Evolutionary conservation across 2,797 vertebrate species (phyloP), one percentile per base, ranked within the genome.

Genomic region (Hylomyscus alleni): DNA sequence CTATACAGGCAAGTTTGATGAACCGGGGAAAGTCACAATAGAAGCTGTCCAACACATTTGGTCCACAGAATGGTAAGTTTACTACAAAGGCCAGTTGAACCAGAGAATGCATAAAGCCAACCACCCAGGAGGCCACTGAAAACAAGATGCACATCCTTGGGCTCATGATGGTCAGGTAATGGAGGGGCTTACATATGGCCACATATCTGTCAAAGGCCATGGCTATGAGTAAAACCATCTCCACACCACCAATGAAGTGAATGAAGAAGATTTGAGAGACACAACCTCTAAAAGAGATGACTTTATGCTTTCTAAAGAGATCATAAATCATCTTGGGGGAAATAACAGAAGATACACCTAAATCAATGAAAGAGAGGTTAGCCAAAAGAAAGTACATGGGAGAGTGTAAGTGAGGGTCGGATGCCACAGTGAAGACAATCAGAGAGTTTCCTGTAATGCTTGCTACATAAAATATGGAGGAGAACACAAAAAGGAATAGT

Each of bases 181-280:
- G 94, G 2, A 97, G 91, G 40, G 97, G 97, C 20, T 97, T 94
- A 78, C 96, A 97, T 60, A 97, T 95, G 67, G 95, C 97, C 11
- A 93, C 26, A 84, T 96, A 97, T 62, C 95, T 92, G 65, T 98
- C 97, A 83, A 96, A 97, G 19, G 92, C 96, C 97, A 97, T 97
- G 37, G 82, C 77, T 3, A 88, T 94, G 29, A 96, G 92, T 4
- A 93, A n/a, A 54, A 97, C 86, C 94, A 97, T 91, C 67, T 44
- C 95, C 91, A 92, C 91, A 91, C 96, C 93, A 8, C 93, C 97
- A 54, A 96, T 93, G 29, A 97, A 26, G 0, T 98, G 97, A 14
- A 98, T 90, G 47, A 98, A 98, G 29, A 98, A 98, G 1, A 98
- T 90, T 14, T 98, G 98, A 20, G 95, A 67, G 31, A 98, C 95